A percentile compares a stretch with the other conserved stretches of the same genome.
These are phyloP conservation scores for Narcine bancroftii DNA, from an alignment of 2,113 vertebrate species.

Conservation along the genomic window DNA sequence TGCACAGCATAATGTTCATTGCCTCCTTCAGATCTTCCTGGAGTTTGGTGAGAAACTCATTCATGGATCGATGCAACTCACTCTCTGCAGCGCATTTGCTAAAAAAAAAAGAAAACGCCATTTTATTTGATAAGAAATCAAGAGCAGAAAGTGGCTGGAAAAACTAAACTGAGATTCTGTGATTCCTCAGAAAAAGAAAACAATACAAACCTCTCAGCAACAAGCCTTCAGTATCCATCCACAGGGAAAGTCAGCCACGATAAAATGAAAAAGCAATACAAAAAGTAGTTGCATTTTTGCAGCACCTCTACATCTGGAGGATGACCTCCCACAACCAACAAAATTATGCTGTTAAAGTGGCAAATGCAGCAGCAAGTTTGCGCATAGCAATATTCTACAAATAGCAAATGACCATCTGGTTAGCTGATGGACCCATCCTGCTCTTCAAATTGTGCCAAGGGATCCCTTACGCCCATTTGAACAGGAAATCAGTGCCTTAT, in stretches of 20 bases:
- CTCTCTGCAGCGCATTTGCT: slow-evolving; percentile 82
- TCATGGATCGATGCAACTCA: slow-evolving; percentile 80
- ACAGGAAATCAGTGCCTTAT: background rate
- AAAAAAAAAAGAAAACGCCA: slow-evolving; percentile 28
- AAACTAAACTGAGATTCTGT: background rate
- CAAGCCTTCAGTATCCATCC: background rate
- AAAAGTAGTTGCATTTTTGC: background rate
- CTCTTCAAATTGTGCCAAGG: slow-evolving; percentile 10
- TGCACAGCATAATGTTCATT: slow-evolving; percentile 96
- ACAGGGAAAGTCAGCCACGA: background rate
- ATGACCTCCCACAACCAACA: background rate
- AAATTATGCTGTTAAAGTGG: background rate
- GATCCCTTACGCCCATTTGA: background rate
- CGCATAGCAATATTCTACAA: slow-evolving; percentile 24
- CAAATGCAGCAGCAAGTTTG: slow-evolving; percentile 26
- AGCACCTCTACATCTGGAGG: background rate
- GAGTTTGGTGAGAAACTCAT: slow-evolving; percentile 80
- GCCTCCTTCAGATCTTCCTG: slow-evolving; percentile 90
- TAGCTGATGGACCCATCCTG: background rate
- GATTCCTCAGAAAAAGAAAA: background rate
- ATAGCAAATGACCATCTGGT: background rate
- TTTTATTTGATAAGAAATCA: background rate
- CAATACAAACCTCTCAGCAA: slow-evolving; percentile 13
- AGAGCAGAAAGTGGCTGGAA: background rate
- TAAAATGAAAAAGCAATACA: slow-evolving; percentile 2